These are phyloP conservation scores for Cecidostiba fungosa DNA, from an alignment of 2,888 invertebrate genomes.

Conservation along the genomic window DNA sequence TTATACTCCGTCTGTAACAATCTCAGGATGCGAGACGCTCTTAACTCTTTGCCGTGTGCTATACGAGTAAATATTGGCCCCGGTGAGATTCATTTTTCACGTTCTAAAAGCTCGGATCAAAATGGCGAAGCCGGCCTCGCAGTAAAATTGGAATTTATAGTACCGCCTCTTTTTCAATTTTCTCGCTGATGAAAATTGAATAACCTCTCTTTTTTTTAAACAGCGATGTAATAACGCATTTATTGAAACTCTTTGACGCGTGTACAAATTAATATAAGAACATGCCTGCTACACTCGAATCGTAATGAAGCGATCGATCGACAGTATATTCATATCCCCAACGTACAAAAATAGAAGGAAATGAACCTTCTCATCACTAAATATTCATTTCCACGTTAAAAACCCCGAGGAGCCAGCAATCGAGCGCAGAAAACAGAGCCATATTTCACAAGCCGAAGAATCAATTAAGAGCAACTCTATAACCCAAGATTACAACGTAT, in stretches of 20 bases:
- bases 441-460: background rate
- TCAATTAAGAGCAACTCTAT: background rate
- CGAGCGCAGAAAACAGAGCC: background rate
- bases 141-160: conserved; percentile 31
- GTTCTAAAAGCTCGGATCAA: background rate
- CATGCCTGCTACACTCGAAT: background rate
- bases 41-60: background rate
- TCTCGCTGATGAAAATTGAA: conserved; percentile 16
- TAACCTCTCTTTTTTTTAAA: background rate
- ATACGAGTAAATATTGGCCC: conserved; percentile 11
- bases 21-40: background rate
- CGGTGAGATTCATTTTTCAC: conserved; percentile 10
- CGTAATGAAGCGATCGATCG: background rate
- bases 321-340: background rate
- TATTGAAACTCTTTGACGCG: background rate
- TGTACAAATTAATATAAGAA: background rate
- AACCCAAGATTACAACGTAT: conserved; percentile 1
- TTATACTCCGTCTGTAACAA: background rate
- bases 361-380: background rate
- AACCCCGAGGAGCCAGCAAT: background rate
- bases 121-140: background rate
- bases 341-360: background rate
- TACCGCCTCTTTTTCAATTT: conserved; percentile 1
- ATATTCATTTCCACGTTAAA: background rate
- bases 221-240: background rate